Evolutionary conservation across 2,888 invertebrate genomes (phyloP).

Genomic region (Hyalella azteca): DNA sequence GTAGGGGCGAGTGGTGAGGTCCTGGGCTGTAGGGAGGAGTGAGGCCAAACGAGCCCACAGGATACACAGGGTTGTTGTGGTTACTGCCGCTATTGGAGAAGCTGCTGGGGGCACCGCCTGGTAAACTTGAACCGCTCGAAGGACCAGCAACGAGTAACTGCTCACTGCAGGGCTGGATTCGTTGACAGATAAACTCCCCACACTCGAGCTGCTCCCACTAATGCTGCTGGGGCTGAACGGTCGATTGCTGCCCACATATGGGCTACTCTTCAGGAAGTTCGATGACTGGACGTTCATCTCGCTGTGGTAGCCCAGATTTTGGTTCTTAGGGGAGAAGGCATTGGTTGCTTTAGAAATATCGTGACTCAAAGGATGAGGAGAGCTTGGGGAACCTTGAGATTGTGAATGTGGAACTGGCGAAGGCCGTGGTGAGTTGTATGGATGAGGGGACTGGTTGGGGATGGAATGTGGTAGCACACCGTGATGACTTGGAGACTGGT

Average conservation of each 20-base stretch:
- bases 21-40: constrained; percentile 58
- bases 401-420: constrained; percentile 27
- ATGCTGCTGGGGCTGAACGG: constrained; percentile 49
- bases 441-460: constrained; percentile 20
- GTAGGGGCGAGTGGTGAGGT: constrained; percentile 46
- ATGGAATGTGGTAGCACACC: constrained; percentile 1
- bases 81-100: constrained; percentile 12
- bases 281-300: constrained; percentile 52
- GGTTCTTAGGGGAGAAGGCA: constrained; percentile 43
- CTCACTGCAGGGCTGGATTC: constrained; percentile 35
- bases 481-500: neutral
- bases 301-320: constrained; percentile 47
- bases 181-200: neutral
- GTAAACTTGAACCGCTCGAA: constrained; percentile 21
- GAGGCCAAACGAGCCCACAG: constrained; percentile 54
- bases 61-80: constrained; percentile 19
- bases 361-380: constrained; percentile 46
- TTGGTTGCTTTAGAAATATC: constrained; percentile 42
- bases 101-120: constrained; percentile 10
- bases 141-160: constrained; percentile 44
- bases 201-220: neutral
- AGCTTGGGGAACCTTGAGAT: constrained; percentile 14
- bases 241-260: constrained; percentile 40
- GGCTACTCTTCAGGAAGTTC: neutral
- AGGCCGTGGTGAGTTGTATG: constrained; percentile 31